phyloP scores from a whole-genome alignment of 2,888 invertebrate genomes.

The Callinectes sapidus region DNA sequence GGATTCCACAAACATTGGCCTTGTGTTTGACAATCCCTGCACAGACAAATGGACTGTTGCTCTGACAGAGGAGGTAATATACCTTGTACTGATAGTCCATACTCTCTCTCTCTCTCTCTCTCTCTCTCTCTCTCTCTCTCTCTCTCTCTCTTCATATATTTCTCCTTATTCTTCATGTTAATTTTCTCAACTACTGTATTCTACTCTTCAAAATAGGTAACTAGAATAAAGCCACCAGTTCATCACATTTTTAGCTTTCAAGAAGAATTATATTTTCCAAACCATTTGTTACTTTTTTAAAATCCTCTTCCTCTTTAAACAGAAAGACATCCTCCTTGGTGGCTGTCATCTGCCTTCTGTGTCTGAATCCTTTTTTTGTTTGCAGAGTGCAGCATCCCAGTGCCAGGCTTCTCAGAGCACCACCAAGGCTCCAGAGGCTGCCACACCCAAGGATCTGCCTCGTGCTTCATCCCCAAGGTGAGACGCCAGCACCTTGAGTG shows the following conservation, averaged over 20 bases:
- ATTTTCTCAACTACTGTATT: background rate
- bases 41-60: constrained; percentile 31
- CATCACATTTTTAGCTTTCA: no score
- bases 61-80: constrained; percentile 4
- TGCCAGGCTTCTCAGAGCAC: background rate
- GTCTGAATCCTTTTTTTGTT: background rate
- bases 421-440: background rate
- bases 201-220: background rate
- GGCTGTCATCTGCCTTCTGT: no score
- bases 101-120: background rate
- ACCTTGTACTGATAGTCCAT: background rate
- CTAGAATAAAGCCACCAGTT: background rate
- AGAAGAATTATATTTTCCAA: no score
- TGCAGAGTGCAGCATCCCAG: background rate
- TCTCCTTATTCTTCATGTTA: background rate
- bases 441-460: background rate
- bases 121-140: constrained; percentile 16
- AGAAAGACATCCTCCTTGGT: no score
- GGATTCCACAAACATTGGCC: background rate
- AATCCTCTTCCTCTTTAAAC: background rate
- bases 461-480: no score
- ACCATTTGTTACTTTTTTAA: no score
- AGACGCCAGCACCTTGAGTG: no score
- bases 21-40: constrained; percentile 32
- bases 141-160: background rate